Evolutionary conservation across 2,797 vertebrate species (phyloP).

Genomic region (Paguma larvata): DNA sequence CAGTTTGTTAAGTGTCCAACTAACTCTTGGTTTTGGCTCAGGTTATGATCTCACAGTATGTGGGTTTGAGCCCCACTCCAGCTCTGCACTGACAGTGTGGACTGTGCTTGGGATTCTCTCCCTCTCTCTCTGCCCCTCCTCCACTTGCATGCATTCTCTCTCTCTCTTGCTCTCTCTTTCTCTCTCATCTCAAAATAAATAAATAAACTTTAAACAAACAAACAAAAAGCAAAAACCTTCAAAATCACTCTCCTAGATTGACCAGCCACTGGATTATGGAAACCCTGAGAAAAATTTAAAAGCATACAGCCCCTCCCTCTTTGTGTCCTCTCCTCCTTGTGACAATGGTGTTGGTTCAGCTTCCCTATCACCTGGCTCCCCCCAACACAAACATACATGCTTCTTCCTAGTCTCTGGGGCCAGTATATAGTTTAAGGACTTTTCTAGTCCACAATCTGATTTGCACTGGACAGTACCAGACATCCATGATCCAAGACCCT

Average conservation of each 20-base stretch:
- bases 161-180: too few species aligned
- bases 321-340: background rate
- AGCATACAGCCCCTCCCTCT: background rate
- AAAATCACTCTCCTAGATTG: background rate
- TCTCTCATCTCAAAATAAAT: too few species aligned
- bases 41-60: too few species aligned
- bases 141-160: too few species aligned
- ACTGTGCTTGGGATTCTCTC: too few species aligned
- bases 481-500: background rate
- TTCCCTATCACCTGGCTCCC: background rate
- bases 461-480: background rate
- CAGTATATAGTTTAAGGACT: background rate
- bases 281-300: background rate
- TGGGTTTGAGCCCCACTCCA: too few species aligned
- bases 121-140: too few species aligned
- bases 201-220: background rate
- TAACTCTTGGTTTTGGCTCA: too few species aligned
- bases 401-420: background rate
- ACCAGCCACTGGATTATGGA: background rate
- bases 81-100: too few species aligned
- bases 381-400: background rate
- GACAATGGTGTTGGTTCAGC: too few species aligned
- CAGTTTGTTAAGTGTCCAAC: too few species aligned
- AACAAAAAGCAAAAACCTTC: background rate
- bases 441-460: background rate